phyloP scores from a whole-genome alignment of 53 echinoderm and acorn worm genomes.

The Paracentrotus lividus region DNA sequence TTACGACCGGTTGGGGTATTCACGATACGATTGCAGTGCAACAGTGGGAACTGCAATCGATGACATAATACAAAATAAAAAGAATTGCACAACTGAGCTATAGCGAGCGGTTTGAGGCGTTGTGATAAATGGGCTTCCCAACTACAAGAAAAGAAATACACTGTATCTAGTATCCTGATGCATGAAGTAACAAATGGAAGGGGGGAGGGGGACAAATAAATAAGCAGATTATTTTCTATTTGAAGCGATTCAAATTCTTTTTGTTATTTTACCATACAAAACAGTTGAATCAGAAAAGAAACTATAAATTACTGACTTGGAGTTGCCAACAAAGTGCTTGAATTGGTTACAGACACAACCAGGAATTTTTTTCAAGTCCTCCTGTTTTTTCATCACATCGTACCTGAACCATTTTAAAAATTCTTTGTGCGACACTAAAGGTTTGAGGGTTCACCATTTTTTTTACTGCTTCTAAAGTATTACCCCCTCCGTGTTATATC shows the following conservation, averaged over 20 bases:
- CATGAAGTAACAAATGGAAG: background rate
- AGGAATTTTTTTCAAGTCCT: background rate
- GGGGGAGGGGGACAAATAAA: background rate
- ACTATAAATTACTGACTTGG: background rate
- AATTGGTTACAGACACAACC: background rate
- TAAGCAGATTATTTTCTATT: background rate
- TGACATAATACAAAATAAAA: slow-evolving; percentile 31
- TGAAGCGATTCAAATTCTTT: background rate
- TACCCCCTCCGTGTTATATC: background rate
- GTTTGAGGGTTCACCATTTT: background rate
- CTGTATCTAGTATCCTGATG: background rate
- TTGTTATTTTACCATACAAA: background rate
- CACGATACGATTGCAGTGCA: background rate
- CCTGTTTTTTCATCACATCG: background rate
- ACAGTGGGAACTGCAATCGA: slow-evolving; percentile 19
- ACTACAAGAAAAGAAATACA: background rate
- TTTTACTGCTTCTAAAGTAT: background rate
- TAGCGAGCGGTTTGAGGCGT: background rate
- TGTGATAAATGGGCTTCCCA: background rate
- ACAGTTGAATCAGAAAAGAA: background rate
- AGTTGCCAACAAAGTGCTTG: background rate
- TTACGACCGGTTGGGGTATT: background rate
- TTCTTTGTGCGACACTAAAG: background rate
- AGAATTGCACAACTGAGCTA: slow-evolving; percentile 25
- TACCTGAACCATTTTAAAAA: background rate